Percentiles rank a stretch among this genome's conserved stretches.
phyloP scores from a whole-genome alignment of 35 echinoderm and acorn worm genomes.

The Apostichopus californicus region DNA sequence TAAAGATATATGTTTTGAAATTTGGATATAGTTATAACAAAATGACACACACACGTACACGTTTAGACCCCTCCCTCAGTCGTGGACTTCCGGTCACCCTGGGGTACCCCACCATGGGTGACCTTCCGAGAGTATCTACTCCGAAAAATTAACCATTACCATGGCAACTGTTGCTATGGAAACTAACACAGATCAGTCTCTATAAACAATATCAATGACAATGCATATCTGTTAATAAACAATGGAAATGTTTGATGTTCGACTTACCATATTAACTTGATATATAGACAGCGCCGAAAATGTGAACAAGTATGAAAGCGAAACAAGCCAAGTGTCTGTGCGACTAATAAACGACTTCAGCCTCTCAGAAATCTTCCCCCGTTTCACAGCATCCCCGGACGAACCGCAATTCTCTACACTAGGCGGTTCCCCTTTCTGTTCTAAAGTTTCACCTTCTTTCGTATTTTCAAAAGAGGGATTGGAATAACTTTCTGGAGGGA shows the following conservation, averaged over 20 bases:
- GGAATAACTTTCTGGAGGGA: not conserved
- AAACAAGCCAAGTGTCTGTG: not conserved
- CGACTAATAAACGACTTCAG: not conserved
- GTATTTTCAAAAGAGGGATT: not conserved
- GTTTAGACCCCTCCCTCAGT: too few relatives aligned
- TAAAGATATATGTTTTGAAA: not conserved
- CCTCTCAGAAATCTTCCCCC: too few relatives aligned
- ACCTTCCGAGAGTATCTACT: too few relatives aligned
- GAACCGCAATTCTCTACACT: not conserved
- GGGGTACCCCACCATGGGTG: too few relatives aligned
- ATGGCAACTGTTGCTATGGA: too few relatives aligned
- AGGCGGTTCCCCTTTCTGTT: not conserved
- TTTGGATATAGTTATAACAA: not conserved
- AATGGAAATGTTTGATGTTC: too few relatives aligned
- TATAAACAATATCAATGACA: not conserved
- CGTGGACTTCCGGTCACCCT: too few relatives aligned
- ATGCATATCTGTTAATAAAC: not conserved
- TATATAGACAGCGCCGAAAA: constrained; percentile 9
- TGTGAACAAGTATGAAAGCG: not conserved
- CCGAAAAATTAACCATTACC: too few relatives aligned
- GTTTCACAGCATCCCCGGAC: not conserved
- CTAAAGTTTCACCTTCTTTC: not conserved
- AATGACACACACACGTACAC: too few relatives aligned
- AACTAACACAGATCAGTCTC: not conserved
- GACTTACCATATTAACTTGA: constrained; percentile 28